These are phyloP conservation scores for Coreoperca whiteheadi DNA, from an alignment of 2,113 vertebrate genomes.

Conservation along the genomic window DNA sequence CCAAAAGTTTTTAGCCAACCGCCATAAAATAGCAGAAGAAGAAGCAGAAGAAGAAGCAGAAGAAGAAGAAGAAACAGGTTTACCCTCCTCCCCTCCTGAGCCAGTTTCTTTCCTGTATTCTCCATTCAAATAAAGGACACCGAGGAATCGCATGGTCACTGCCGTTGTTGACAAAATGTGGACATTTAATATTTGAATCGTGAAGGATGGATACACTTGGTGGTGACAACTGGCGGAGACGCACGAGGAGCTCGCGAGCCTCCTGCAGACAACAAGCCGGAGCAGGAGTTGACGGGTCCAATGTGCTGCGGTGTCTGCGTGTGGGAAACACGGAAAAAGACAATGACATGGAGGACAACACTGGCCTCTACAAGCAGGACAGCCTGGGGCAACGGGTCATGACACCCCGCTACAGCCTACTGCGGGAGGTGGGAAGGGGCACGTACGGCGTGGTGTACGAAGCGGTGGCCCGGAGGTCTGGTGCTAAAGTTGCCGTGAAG, in stretches of 20 bases:
- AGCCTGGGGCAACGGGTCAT: constrained; percentile 56
- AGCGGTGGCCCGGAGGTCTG: constrained; percentile 87
- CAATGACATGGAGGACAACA: constrained; percentile 68
- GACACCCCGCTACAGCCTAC: constrained; percentile 88
- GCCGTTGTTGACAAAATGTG: not conserved
- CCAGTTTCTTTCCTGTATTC: not conserved
- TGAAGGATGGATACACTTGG: constrained; percentile 57
- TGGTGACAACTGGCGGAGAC: constrained; percentile 55
- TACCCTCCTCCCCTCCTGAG: not conserved
- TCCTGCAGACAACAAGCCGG: constrained; percentile 37
- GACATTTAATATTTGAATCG: not conserved
- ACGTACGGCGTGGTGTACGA: constrained; percentile 97
- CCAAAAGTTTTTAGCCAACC: too few species aligned
- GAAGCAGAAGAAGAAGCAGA: too few species aligned
- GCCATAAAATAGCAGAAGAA: too few species aligned
- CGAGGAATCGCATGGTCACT: accelerated
- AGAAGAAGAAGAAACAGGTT: not conserved
- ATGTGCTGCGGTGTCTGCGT: constrained; percentile 73
- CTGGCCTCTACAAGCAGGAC: constrained; percentile 38
- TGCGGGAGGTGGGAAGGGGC: constrained; percentile 92
- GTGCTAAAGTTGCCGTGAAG: constrained; percentile 91
- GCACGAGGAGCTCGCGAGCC: constrained; percentile 61
- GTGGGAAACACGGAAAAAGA: constrained; percentile 70
- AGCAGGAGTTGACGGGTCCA: constrained; percentile 30
- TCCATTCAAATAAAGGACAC: too few species aligned